Conservation (phyloP, 2,113 vertebrate species). For the Anthoscopus minutus region DNA sequence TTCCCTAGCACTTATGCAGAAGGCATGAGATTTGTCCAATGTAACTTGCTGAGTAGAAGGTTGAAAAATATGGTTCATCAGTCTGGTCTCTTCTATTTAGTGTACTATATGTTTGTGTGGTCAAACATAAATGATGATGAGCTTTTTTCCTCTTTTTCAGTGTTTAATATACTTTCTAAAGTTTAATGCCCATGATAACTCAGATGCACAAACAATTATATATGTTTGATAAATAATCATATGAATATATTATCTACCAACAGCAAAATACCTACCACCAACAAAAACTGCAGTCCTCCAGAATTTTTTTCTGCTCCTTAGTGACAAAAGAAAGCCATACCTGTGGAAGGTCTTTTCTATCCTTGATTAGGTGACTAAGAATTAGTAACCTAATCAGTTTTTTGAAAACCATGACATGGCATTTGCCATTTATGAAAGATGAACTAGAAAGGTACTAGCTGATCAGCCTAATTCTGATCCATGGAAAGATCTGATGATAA, state of each 20-base stretch:
- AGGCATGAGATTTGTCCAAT: accelerated
- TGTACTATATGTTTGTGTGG: too few relatives aligned
- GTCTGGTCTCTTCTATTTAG: neutral
- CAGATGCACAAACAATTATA: neutral
- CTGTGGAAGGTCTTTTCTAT: neutral
- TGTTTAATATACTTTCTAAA: neutral
- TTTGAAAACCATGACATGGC: accelerated
- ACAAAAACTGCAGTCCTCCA: neutral
- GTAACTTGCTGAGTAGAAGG: neutral
- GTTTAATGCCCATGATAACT: neutral
- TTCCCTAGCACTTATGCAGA: accelerated
- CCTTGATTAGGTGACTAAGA: neutral
- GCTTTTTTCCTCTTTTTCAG: neutral
- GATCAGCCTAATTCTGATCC: neutral
- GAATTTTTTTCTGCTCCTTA: neutral
- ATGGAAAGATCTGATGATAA: neutral
- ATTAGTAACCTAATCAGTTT: neutral
- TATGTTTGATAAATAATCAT: neutral
- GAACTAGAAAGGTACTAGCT: neutral
- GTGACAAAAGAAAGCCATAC: neutral
- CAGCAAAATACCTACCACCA: neutral
- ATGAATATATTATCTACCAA: neutral
- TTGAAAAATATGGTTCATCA: neutral
- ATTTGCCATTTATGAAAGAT: neutral
- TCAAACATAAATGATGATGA: neutral